Conservation (phyloP, 1,140 invertebrate species). For the Cherax destructor region DNA sequence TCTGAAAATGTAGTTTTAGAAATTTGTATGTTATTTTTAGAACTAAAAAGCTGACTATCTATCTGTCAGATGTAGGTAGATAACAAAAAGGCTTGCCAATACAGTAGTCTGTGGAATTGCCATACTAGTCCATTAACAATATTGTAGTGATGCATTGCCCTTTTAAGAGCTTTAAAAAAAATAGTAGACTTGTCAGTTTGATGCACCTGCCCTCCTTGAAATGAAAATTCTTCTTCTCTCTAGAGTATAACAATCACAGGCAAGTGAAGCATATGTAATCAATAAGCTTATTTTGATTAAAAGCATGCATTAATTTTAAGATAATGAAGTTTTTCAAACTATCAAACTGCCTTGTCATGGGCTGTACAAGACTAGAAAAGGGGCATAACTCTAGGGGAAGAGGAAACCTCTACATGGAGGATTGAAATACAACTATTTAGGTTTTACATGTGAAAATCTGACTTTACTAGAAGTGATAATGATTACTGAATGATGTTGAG, state of each 20-base stretch:
- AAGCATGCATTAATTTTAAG: background rate
- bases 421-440: background rate
- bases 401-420: background rate
- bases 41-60: background rate
- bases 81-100: constrained; percentile 18
- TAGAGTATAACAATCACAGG: background rate
- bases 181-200: constrained; percentile 3
- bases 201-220: constrained; percentile 21
- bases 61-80: background rate
- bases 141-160: constrained; percentile 38
- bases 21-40: background rate
- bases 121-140: constrained; percentile 28
- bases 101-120: constrained; percentile 14
- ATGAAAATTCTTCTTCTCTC: background rate
- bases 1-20: constrained; percentile 1
- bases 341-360: background rate
- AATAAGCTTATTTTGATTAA: background rate
- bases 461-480: background rate
- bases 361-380: background rate
- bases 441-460: background rate
- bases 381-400: background rate
- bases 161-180: constrained; percentile 31
- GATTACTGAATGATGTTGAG: background rate
- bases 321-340: background rate
- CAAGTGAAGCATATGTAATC: background rate